A percentile compares a stretch with the other conserved stretches of the same genome.
Evolutionary conservation across 1,140 invertebrate species (phyloP).

Genomic region (Delia radicum): DNA sequence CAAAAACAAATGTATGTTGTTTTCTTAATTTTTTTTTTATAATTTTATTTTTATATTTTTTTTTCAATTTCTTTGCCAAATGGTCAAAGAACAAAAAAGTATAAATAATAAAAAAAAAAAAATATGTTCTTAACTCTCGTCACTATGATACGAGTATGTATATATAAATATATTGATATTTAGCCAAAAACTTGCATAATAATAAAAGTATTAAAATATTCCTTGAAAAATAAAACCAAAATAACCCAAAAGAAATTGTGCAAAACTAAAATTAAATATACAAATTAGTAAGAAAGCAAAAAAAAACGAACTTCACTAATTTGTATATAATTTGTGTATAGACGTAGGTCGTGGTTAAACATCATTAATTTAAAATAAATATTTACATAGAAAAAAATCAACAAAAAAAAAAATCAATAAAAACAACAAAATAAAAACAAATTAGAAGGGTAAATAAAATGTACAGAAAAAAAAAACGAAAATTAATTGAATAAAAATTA

Average conservation of each 20-base stretch:
- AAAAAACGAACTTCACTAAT: not conserved
- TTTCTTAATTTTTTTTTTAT: no score
- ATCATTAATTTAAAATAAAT: not conserved
- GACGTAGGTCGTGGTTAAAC: not conserved
- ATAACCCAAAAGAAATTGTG: no score
- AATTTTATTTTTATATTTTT: no score
- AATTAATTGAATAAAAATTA: no score
- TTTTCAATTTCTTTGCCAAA: not conserved
- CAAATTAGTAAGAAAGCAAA: not conserved
- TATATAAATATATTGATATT: not conserved
- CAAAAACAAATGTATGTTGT: no score
- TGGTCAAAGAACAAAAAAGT: not conserved
- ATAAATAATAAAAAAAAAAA: not conserved
- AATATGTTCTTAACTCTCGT: no score
- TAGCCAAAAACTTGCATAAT: not conserved
- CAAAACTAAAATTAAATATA: not conserved
- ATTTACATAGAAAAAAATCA: not conserved
- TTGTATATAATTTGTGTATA: not conserved
- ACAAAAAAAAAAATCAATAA: no score
- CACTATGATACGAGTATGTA: not conserved
- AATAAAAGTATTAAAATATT: no score
- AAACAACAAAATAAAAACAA: no score
- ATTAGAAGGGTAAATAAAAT: no score
- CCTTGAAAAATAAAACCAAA: no score
- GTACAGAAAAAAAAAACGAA: no score